These are phyloP conservation scores for Bombus soroeensis DNA, from an alignment of 1,140 invertebrate species.

Conservation along the genomic window DNA sequence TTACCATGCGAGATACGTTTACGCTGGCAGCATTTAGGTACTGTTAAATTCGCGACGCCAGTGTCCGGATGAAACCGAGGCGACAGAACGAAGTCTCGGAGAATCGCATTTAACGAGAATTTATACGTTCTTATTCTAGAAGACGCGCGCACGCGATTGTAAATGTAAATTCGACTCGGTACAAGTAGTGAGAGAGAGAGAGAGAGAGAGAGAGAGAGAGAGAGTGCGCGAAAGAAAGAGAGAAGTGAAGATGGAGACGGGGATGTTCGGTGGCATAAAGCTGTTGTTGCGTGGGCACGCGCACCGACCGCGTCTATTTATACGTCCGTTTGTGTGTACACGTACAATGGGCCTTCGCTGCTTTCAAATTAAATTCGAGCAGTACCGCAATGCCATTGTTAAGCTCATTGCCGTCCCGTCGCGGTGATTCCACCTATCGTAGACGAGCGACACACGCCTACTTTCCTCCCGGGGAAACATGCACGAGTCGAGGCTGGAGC, in stretches of 20 bases:
- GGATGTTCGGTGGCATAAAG: conserved; percentile 57
- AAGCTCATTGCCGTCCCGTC: conserved; percentile 58
- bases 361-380: conserved; percentile 69
- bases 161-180: conserved; percentile 63
- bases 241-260: neutral
- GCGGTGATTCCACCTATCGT: conserved; percentile 34
- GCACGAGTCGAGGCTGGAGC: neutral
- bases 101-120: conserved; percentile 51
- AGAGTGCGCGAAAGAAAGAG: neutral
- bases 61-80: neutral
- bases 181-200: neutral
- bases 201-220: neutral
- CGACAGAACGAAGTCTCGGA: neutral
- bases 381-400: conserved; percentile 67
- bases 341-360: conserved; percentile 59
- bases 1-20: neutral
- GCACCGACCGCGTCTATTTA: conserved; percentile 60
- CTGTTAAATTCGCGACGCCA: neutral
- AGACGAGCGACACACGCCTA: conserved; percentile 42
- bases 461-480: neutral
- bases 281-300: conserved; percentile 60
- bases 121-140: conserved; percentile 37
- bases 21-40: neutral
- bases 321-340: conserved; percentile 33
- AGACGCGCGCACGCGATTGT: conserved; percentile 11